Evolutionary conservation across 2,797 vertebrate genomes (phyloP), one percentile per base, ranked within the genome.

Genomic region (Cuculus canorus): DNA sequence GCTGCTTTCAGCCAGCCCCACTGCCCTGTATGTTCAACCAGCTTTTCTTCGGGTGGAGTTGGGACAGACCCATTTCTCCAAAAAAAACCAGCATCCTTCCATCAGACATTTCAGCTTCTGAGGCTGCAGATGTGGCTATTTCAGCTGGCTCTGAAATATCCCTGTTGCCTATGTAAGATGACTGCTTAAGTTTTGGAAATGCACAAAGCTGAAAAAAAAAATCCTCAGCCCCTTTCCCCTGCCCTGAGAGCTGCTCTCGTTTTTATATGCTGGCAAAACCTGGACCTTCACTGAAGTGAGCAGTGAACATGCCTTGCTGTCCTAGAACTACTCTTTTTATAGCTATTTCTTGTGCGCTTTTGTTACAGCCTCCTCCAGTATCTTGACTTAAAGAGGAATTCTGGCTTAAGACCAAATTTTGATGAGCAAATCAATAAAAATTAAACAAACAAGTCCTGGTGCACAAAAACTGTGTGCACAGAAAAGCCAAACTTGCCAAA

Each of bases 391-490:
- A n/a, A 52, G 76, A 77, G 5, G 24, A 35, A 80, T 66, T 75
- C 71, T 73, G n/a, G 15, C 39, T 63, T 13, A 39, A 33, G 12
- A 45, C 9, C 39, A 28, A 45, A 39, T 56, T 73, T 54, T 57
- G 11, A 10, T 70, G 69, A 76, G 25, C 21, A 87, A 72, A 32
- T 9, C 64, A 43, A 9, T 25, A n/a, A 48, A 35, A 66, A 18
- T 33, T 8, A 25, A 88, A 60, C 45, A 19, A 45, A 63, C 0
- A 7, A 48, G 13, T 19, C 35, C 24, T 2, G 2, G 17, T 8
- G 24, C 41, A 11, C 24, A 75, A 47, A 93, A 5, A 8, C 22
- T 0, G 0, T 0, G 2, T 0, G 25, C 4, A 5, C 37, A 52
- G 35, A 43, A 68, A 22, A 66, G 6, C 16, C 43, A 56, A 72